Conservation (phyloP, 1,140 invertebrate species). For the Lucilia cuprina region DNA sequence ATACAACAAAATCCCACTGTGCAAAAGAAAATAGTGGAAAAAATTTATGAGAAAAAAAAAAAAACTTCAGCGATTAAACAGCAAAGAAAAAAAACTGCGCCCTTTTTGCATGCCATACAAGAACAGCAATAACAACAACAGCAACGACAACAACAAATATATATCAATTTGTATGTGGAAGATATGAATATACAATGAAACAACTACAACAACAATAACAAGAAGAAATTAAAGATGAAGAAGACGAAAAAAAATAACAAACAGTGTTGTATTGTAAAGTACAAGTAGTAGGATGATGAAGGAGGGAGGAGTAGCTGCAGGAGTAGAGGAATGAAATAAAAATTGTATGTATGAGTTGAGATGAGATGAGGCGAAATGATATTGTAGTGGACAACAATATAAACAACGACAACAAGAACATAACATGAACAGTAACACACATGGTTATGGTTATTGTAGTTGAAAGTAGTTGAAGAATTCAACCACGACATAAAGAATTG, state of each 20-base stretch:
- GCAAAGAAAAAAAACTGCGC: constrained; percentile 2
- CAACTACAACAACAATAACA: background rate
- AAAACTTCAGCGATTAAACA: background rate
- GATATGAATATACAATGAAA: background rate
- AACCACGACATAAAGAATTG: constrained; percentile 22
- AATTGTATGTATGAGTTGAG: too few relatives aligned
- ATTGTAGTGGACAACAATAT: background rate
- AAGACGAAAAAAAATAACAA: background rate
- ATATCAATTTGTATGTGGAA: background rate
- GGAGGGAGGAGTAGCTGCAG: background rate
- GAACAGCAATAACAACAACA: background rate
- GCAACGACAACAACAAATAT: background rate
- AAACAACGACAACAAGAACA: background rate
- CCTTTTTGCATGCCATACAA: constrained; percentile 1
- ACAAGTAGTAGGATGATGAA: background rate
- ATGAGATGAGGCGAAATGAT: background rate
- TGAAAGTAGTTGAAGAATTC: background rate
- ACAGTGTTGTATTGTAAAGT: too few relatives aligned
- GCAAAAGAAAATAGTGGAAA: background rate
- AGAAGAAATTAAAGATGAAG: background rate
- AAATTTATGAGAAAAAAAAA: background rate
- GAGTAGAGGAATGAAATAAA: background rate
- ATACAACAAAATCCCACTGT: background rate
- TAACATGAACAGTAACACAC: background rate
- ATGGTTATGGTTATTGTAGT: background rate